Percentiles rank a stretch among this genome's conserved stretches.
phyloP scores from a whole-genome alignment of 1,140 invertebrate genomes.

The Neomicropteryx cornuta region DNA sequence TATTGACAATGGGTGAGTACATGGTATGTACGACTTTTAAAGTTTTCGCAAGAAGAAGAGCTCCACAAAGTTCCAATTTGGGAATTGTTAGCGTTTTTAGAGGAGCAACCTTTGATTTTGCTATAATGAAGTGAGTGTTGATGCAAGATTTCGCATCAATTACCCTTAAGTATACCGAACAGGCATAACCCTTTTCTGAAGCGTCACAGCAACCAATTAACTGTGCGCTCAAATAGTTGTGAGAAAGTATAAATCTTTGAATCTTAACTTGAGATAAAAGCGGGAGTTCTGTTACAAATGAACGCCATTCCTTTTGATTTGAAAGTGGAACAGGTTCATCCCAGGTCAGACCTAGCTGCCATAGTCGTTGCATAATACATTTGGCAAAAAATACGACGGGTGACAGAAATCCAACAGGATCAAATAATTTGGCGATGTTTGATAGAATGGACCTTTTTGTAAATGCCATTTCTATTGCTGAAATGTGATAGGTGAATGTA shows the following conservation, averaged over 20 bases:
- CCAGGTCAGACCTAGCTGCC: slow-evolving; percentile 20
- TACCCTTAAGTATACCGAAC: background rate
- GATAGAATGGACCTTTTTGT: slow-evolving; percentile 18
- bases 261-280: background rate
- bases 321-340: slow-evolving; percentile 19
- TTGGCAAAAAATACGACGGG: slow-evolving; percentile 22
- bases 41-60: slow-evolving; percentile 15
- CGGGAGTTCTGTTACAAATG: background rate
- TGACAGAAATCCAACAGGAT: slow-evolving; percentile 18
- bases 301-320: slow-evolving; percentile 10
- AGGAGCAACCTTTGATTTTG: slow-evolving; percentile 24
- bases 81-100: slow-evolving; percentile 18
- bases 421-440: slow-evolving; percentile 17
- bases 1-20: slow-evolving; percentile 12
- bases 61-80: slow-evolving; percentile 20
- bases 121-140: slow-evolving; percentile 11
- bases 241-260: slow-evolving; percentile 3
- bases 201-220: slow-evolving; percentile 2
- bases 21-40: slow-evolving; percentile 9
- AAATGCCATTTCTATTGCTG: background rate
- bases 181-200: slow-evolving; percentile 19
- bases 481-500: background rate
- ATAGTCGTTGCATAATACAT: slow-evolving; percentile 23
- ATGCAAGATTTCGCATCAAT: background rate
- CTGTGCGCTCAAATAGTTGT: background rate